Percentiles rank a stretch among this genome's conserved stretches.
phyloP scores from a whole-genome alignment of 2,113 vertebrate genomes.

The Ramphastos sulfuratus region DNA sequence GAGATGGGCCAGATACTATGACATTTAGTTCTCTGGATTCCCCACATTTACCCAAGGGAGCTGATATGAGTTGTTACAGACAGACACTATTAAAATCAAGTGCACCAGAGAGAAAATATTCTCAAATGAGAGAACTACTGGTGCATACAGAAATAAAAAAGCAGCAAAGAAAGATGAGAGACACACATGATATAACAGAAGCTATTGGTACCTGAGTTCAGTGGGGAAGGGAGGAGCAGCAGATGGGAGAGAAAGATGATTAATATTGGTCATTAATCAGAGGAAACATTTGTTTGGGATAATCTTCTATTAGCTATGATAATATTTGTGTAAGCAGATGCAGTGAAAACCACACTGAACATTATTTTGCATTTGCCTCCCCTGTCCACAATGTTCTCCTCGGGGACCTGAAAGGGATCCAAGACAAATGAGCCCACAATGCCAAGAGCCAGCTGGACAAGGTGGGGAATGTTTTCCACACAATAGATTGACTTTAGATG shows the following conservation, averaged over 20 bases:
- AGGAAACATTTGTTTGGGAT: conserved; percentile 58
- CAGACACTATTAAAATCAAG: conserved; percentile 65
- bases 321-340: conserved; percentile 59
- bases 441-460: background rate
- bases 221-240: conserved; percentile 42
- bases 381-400: background rate
- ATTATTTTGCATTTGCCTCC: background rate
- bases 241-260: conserved; percentile 59
- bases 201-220: conserved; percentile 44
- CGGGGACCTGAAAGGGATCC: conserved; percentile 8
- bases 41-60: conserved; percentile 50
- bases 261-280: conserved; percentile 68
- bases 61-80: conserved; percentile 57
- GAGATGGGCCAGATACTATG: conserved; percentile 49
- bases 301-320: conserved; percentile 33
- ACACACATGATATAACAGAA: conserved; percentile 31
- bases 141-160: conserved; percentile 16
- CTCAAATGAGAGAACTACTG: conserved; percentile 45
- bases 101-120: conserved; percentile 60
- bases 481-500: background rate
- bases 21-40: conserved; percentile 57
- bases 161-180: background rate
- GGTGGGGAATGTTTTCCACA: background rate
- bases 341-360: conserved; percentile 39
- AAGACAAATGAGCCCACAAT: conserved; percentile 25